Evolutionary conservation across 2,797 vertebrate species (phyloP).

Genomic region (Ctenopoma multispine): DNA sequence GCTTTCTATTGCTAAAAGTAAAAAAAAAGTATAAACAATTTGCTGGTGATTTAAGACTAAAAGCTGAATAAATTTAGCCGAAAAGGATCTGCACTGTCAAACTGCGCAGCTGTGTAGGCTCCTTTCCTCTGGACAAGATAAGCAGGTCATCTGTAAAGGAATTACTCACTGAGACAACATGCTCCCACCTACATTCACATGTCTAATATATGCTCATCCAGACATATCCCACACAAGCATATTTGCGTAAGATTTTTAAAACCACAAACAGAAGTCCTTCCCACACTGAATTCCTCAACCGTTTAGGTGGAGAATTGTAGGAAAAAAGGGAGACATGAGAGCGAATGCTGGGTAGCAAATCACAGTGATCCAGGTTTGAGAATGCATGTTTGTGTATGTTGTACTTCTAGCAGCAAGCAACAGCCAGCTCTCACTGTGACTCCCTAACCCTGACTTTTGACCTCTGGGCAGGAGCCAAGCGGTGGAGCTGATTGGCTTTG

Average conservation of each 20-base stretch:
- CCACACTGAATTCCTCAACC: constrained; percentile 38
- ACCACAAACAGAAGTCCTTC: constrained; percentile 38
- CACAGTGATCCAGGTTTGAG: constrained; percentile 11
- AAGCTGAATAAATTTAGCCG: constrained; percentile 47
- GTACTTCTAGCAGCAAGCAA: constrained; percentile 57
- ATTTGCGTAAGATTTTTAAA: constrained; percentile 35
- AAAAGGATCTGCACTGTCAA: constrained; percentile 53
- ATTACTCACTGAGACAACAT: constrained; percentile 63
- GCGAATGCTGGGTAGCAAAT: constrained; percentile 26
- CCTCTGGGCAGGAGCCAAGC: constrained; percentile 66
- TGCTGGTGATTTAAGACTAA: constrained; percentile 46
- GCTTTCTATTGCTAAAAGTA: constrained; percentile 21
- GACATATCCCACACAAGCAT: constrained; percentile 54
- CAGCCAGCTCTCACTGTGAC: constrained; percentile 52
- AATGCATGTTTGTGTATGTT: constrained; percentile 48
- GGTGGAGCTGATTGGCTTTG: constrained; percentile 75
- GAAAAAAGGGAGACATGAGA: constrained; percentile 8
- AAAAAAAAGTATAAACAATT: constrained; percentile 4
- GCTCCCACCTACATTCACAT: constrained; percentile 56
- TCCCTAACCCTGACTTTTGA: constrained; percentile 67
- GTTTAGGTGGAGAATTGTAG: constrained; percentile 21
- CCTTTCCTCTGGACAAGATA: constrained; percentile 63
- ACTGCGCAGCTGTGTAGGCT: constrained; percentile 67
- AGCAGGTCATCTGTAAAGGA: constrained; percentile 60
- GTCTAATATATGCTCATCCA: constrained; percentile 40